Percentiles rank a stretch among this genome's conserved stretches.
phyloP scores from a whole-genome alignment of 2,113 vertebrate species.

The Paedocypris sp. region DNA sequence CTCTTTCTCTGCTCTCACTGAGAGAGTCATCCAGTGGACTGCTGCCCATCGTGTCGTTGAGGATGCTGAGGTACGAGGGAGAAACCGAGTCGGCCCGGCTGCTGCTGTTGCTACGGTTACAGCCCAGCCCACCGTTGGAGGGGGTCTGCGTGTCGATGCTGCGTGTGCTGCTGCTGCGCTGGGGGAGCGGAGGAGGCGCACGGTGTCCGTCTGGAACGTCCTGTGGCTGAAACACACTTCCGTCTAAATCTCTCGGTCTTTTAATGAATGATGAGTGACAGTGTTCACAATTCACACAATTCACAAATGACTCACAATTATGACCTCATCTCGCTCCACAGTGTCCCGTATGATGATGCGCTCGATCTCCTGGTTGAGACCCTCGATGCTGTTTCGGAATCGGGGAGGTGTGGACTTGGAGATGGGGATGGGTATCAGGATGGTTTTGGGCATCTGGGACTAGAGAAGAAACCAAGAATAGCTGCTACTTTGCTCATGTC shows the following conservation, averaged over 20 bases:
- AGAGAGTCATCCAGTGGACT: constrained; percentile 80
- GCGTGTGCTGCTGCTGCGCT: constrained; percentile 90
- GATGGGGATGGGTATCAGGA: constrained; percentile 87
- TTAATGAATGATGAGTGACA: too few species aligned
- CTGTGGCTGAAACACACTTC: constrained; percentile 61
- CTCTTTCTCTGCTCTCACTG: constrained; percentile 79
- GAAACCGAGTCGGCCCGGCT: constrained; percentile 89
- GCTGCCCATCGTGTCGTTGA: constrained; percentile 74
- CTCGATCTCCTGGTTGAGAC: constrained; percentile 96
- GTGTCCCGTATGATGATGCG: constrained; percentile 94
- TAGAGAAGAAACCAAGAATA: constrained; percentile 36
- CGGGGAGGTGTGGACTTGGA: constrained; percentile 84
- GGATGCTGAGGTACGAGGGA: constrained; percentile 84
- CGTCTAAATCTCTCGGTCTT: too few species aligned
- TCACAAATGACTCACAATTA: constrained; percentile 73
- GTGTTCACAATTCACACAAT: too few species aligned
- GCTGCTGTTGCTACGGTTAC: constrained; percentile 82
- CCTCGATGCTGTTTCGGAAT: constrained; percentile 95
- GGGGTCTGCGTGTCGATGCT: constrained; percentile 96
- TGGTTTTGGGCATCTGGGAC: constrained; percentile 86
- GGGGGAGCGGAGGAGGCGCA: constrained; percentile 77
- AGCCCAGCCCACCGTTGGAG: constrained; percentile 72
- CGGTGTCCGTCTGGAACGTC: constrained; percentile 94
- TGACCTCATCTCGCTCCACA: constrained; percentile 84
- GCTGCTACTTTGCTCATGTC: neutral